phyloP scores from a whole-genome alignment of 2,888 invertebrate genomes.

The Ligdia adustata region DNA sequence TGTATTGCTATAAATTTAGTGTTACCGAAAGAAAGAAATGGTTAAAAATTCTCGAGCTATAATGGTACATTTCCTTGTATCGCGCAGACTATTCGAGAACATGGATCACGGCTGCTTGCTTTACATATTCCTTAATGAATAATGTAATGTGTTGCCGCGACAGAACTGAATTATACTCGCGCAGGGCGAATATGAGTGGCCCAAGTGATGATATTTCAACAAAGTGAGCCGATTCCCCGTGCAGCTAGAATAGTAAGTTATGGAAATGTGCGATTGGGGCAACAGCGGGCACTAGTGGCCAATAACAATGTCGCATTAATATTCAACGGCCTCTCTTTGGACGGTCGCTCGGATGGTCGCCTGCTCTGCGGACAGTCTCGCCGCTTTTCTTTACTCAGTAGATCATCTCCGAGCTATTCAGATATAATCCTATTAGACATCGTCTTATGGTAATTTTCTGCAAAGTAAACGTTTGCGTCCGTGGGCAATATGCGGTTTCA shows the following conservation, averaged over 20 bases:
- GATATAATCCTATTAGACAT: slow-evolving; percentile 46
- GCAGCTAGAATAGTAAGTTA: slow-evolving; percentile 83
- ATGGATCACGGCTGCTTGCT: slow-evolving; percentile 44
- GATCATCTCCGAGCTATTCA: slow-evolving; percentile 47
- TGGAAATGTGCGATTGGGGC: slow-evolving; percentile 83
- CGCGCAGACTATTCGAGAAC: slow-evolving; percentile 47
- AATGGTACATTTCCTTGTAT: slow-evolving; percentile 15
- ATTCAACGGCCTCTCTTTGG: slow-evolving; percentile 81
- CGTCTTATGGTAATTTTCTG: slow-evolving; percentile 22
- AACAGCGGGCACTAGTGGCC: slow-evolving; percentile 80
- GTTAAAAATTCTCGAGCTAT: neutral
- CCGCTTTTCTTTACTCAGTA: slow-evolving; percentile 63
- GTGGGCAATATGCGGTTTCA: slow-evolving; percentile 23
- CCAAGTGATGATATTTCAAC: slow-evolving; percentile 74
- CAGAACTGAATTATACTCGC: slow-evolving; percentile 61
- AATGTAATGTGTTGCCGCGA: slow-evolving; percentile 60
- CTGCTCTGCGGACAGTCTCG: slow-evolving; percentile 69
- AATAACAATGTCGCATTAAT: slow-evolving; percentile 84
- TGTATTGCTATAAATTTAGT: neutral
- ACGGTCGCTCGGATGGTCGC: slow-evolving; percentile 56
- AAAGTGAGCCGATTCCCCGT: slow-evolving; percentile 76
- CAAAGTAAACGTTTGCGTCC: slow-evolving; percentile 23
- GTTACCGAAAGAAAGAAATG: neutral
- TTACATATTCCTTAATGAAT: slow-evolving; percentile 62
- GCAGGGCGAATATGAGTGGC: slow-evolving; percentile 67